A percentile compares a stretch with the other conserved stretches of the same genome.
Conservation (phyloP, 2,888 invertebrate species). For the Anarsia innoxiella region DNA sequence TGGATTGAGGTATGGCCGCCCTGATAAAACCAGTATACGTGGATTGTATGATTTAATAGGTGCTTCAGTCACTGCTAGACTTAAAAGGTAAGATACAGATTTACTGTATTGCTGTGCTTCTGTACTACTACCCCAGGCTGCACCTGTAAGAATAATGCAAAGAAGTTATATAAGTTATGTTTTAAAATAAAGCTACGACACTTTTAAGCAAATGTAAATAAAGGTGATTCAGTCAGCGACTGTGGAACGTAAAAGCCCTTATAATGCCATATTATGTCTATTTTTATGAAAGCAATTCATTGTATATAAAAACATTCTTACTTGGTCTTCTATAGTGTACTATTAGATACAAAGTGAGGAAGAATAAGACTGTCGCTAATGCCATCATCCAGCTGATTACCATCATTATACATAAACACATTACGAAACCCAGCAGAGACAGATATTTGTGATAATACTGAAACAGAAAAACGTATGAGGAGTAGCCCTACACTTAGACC, state of each 20-base stretch:
- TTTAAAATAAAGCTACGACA: no score
- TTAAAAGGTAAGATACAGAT: conserved; percentile 85
- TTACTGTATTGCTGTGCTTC: conserved; percentile 93
- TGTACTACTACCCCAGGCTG: conserved; percentile 94
- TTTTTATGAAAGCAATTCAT: not conserved
- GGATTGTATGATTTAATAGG: conserved; percentile 97
- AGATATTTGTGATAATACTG: conserved; percentile 91
- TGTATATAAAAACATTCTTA: conserved; percentile 26
- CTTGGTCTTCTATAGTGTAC: conserved; percentile 91
- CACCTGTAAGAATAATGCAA: no score
- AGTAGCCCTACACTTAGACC: no score
- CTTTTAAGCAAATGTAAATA: no score
- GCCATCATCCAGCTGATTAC: conserved; percentile 91
- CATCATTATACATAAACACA: conserved; percentile 89
- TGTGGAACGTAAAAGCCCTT: no score
- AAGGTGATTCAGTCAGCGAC: no score
- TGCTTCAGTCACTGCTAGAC: conserved; percentile 83
- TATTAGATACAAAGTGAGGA: conserved; percentile 86
- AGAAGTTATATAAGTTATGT: no score
- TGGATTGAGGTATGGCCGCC: conserved; percentile 84
- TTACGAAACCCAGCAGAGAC: conserved; percentile 82
- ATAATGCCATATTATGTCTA: no score
- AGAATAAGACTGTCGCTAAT: conserved; percentile 85
- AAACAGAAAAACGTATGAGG: conserved; percentile 10
- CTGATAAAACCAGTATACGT: conserved; percentile 84